Base-by-base conservation (phyloP, 2,888 invertebrate species). In the Hyposoter dolosus region DNA sequence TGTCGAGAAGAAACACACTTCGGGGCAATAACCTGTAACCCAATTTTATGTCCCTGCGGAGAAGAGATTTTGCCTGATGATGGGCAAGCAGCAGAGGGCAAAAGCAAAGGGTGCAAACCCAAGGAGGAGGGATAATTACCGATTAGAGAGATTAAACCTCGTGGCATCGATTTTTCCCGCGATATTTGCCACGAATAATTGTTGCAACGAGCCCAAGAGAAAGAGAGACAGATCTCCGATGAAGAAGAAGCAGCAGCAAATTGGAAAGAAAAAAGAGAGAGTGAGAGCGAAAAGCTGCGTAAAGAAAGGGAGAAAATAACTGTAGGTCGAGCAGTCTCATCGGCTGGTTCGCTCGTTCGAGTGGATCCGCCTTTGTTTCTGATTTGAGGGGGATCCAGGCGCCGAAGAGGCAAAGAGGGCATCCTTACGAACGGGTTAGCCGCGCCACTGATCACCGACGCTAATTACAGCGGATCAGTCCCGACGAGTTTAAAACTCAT, bases 401-500 rank as follows among this genome's bases (percentile, higher is more conserved):
- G 60, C 6, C 60, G 60, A 23, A 23, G 10, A 28, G 9, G 15
- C 23, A 23, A 60, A 28, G 60, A 60, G 60, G 50, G 93, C 93
- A 93, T 93, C 93, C 92, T 93, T 93, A 93, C 93, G 92, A 92
- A 93, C 92, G 92, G 92, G 92, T 93, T 93, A 93, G 93, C 92
- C 93, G 93, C 92, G 90, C 91, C 92, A 93, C 90, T 92, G 93
- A 93, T 93, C 93, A 93, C 92, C 91, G 89, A 93, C 92, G 93
- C 93, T 93, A 93, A 93, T 93, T 93, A 93, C 93, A 92, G 91
- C 92, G 92, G 93, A 93, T 93, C 93, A 93, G 93, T 90, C 90
- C 88, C 89, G 88, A 89, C 91, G 92, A 92, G 92, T 93, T 92
- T 93, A 92, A 93, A 93, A 92, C 93, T 93, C 93, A 92, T 91